Percentiles rank a stretch among this genome's conserved stretches.
Evolutionary conservation across 2,888 invertebrate species (phyloP).

Genomic region (Cryptocephalus moraei): DNA sequence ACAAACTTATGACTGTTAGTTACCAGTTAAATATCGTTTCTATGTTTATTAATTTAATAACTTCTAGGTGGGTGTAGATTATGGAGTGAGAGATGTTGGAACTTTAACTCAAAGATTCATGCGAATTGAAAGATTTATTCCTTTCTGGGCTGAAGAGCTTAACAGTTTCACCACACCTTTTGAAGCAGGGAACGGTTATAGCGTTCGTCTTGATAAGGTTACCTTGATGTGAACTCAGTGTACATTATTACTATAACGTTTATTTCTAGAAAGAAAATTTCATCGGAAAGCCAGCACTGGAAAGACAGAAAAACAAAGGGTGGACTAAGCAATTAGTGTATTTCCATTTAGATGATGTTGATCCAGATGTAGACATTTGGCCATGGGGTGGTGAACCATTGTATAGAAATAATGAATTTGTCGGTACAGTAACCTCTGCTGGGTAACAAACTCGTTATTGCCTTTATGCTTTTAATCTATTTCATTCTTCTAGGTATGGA

Average conservation of each 20-base stretch:
- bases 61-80: conserved; percentile 49
- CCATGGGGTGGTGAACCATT: conserved; percentile 62
- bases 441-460: conserved; percentile 35
- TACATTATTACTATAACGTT: conserved; percentile 1
- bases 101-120: conserved; percentile 56
- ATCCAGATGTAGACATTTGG: conserved; percentile 55
- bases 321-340: conserved; percentile 52
- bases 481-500: conserved; percentile 45
- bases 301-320: conserved; percentile 49
- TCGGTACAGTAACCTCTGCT: conserved; percentile 56
- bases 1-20: conserved; percentile 49
- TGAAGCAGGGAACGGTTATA: conserved; percentile 53
- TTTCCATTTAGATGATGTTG: conserved; percentile 51
- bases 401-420: conserved; percentile 53
- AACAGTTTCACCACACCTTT: conserved; percentile 50
- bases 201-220: conserved; percentile 46
- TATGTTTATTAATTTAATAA: background rate
- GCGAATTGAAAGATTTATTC: conserved; percentile 59
- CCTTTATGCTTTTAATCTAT: background rate
- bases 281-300: conserved; percentile 53
- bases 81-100: conserved; percentile 57
- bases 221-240: background rate
- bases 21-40: conserved; percentile 1
- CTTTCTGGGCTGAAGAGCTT: conserved; percentile 63
- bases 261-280: conserved; percentile 45